Evolutionary conservation across 1,140 invertebrate species (phyloP), one percentile per base, ranked within the genome.

Genomic region (Hyphantria cunea): DNA sequence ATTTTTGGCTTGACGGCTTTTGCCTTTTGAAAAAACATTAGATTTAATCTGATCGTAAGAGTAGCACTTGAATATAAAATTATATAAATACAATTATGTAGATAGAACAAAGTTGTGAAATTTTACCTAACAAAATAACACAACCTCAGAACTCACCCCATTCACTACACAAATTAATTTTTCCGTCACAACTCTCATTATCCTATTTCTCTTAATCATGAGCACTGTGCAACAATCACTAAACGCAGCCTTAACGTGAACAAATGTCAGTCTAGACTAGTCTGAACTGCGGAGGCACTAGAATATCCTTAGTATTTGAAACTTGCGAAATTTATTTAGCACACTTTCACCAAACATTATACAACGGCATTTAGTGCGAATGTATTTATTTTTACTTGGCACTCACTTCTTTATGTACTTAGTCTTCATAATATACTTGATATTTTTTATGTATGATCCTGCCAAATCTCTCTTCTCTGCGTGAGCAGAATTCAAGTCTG

Each of bases 281-380:
- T 31, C 53, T 55, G 42, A 42, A 47, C n/a, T 47, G 13, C 42
- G 17, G 15, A 56, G 10, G 7, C 44, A n/a, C 39, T 48, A 13
- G 45, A 37, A 56, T 48, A 48, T 58, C 55, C 55, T 58, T 58
- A 48, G 34, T 39, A 42, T 37, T 15, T 58, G 17, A 25, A 25
- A 25, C 17, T 58, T 25, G 45, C 12, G 33, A 39, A 42, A 56
- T 42, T 0, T 12, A 11, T n/a, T 58, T 49, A 58, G 33, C 55
- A 58, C 45, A 39, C 45, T 49, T 58, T 58, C 55, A 49, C 44
- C 17, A 25, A 25, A 42, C 32, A 48, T 55, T 55, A n/a, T n/a
- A 39, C 37, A 39, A 39, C 17, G 5, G 5, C 17, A 25, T 25
- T n/a, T n/a, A n/a, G n/a, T n/a, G 5, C 39, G 51, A 9, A 31